These are phyloP conservation scores for Aleiodes leptofemur DNA, from an alignment of 2,888 invertebrate species.

Conservation along the genomic window DNA sequence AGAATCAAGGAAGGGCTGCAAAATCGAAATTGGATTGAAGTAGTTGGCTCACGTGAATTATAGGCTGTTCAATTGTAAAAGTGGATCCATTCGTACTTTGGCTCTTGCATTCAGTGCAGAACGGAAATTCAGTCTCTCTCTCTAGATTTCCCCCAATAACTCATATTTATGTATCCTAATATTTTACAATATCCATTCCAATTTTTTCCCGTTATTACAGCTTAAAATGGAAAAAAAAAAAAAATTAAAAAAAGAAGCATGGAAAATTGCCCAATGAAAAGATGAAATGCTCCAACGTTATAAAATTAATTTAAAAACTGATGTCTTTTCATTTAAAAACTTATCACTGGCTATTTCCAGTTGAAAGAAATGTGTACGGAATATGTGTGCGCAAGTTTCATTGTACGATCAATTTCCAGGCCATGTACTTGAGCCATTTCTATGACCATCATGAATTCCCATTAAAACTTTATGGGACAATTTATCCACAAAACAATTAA, in stretches of 20 bases:
- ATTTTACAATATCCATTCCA: too few relatives aligned
- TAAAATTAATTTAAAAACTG: too few relatives aligned
- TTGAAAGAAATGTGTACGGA: not conserved
- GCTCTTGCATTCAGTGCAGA: conserved; percentile 43
- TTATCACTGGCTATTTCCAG: too few relatives aligned
- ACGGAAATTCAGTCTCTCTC: conserved; percentile 42
- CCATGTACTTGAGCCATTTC: not conserved
- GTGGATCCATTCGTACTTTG: conserved; percentile 40
- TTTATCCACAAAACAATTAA: not conserved
- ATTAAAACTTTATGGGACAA: conserved; percentile 22
- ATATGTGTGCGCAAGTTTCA: conserved; percentile 13
- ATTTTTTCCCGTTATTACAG: too few relatives aligned
- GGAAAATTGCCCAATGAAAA: too few relatives aligned
- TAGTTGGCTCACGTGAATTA: conserved; percentile 40
- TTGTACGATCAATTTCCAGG: not conserved
- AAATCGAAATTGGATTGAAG: not conserved
- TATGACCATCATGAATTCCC: conserved; percentile 19
- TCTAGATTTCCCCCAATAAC: too few relatives aligned
- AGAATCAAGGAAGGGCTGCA: not conserved
- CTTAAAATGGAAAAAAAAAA: too few relatives aligned
- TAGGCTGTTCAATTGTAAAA: conserved; percentile 42
- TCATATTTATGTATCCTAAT: too few relatives aligned
- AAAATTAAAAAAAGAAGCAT: too few relatives aligned
- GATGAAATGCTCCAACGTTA: too few relatives aligned
- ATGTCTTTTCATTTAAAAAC: too few relatives aligned